A percentile compares a stretch with the other conserved stretches of the same genome.
Conservation (phyloP, 2,888 invertebrate species). For the Brenthis daphne region DNA sequence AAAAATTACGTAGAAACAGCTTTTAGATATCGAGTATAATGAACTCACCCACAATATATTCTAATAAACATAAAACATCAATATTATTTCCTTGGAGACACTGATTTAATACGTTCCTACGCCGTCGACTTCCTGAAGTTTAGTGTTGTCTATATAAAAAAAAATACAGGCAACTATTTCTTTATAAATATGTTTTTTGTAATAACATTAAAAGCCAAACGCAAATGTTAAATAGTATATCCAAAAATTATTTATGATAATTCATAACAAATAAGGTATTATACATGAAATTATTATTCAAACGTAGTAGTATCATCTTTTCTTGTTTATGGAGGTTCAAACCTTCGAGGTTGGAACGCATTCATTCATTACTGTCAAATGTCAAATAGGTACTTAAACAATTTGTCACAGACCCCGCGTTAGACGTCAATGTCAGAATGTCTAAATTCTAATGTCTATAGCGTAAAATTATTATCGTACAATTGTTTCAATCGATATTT, state of each 20-base stretch:
- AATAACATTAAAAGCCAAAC: conserved; percentile 10
- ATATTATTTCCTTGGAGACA: conserved; percentile 80
- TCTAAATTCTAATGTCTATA: too few relatives aligned
- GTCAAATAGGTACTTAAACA: neutral
- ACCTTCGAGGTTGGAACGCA: neutral
- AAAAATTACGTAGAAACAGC: conserved; percentile 28
- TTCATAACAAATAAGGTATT: too few relatives aligned
- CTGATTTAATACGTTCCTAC: conserved; percentile 74
- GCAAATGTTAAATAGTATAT: too few relatives aligned
- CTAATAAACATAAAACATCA: conserved; percentile 60
- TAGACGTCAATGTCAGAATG: too few relatives aligned
- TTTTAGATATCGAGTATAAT: conserved; percentile 13
- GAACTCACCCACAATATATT: conserved; percentile 54
- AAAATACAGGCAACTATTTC: conserved; percentile 17
- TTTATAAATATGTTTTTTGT: neutral
- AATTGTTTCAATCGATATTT: too few relatives aligned
- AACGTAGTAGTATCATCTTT: too few relatives aligned
- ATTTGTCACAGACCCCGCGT: too few relatives aligned
- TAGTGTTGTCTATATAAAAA: conserved; percentile 50
- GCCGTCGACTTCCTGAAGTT: conserved; percentile 58
- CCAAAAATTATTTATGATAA: too few relatives aligned
- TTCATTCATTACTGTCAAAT: conserved; percentile 5
- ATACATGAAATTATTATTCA: too few relatives aligned
- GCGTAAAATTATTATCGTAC: too few relatives aligned
- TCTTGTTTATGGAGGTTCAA: too few relatives aligned